Evolutionary conservation across 2,797 vertebrate species (phyloP), one percentile per base, ranked within the genome.

Genomic region (Labeo calbasu): DNA sequence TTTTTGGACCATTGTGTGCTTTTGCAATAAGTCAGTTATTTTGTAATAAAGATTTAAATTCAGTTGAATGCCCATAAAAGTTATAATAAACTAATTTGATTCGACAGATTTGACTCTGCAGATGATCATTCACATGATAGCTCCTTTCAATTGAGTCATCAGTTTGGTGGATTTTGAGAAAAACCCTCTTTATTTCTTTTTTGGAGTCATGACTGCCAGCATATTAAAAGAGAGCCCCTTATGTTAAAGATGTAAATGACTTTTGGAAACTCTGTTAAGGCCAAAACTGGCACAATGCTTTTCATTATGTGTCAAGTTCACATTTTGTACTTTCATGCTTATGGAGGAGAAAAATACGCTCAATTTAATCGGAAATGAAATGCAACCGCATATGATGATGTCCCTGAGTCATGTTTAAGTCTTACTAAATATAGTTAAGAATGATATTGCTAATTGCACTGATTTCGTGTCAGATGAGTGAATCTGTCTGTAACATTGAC

Each of bases 231-330:
- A 87, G 85, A 82, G 81, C 14, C 25, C 46, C 46, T 86, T 77
- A 78, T 87, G 82, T 70, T 68, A 82, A 77, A 50, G 19, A 88
- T 89, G 87, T 53, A 86, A 88, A 88, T 89, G 59, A 83, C 72
- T 71, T 82, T 19, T 70, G 40, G 71, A 55, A 25, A 70, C 12
- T 72, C 46, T 65, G 25, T n/a, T 12, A 36, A 28, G 36, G 21
- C 70, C 77, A 83, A 78, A 87, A 84, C 57, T 3, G 82, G 79
- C 83, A 87, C 82, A 89, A 89, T 70, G 71, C 15, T 40, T 17
- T 25, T 43, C 59, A 66, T 84, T 89, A 55, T 89, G 71, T n/a
- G 48, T 63, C 3, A 9, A 23, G 15, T 10, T 77, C 50, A 82
- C 71, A 66, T 75, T 75, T 25, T 40, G 70, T 36, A 51, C 70